These are phyloP conservation scores for Oligia fasciuncula DNA, from an alignment of 2,888 invertebrate genomes.

Conservation along the genomic window DNA sequence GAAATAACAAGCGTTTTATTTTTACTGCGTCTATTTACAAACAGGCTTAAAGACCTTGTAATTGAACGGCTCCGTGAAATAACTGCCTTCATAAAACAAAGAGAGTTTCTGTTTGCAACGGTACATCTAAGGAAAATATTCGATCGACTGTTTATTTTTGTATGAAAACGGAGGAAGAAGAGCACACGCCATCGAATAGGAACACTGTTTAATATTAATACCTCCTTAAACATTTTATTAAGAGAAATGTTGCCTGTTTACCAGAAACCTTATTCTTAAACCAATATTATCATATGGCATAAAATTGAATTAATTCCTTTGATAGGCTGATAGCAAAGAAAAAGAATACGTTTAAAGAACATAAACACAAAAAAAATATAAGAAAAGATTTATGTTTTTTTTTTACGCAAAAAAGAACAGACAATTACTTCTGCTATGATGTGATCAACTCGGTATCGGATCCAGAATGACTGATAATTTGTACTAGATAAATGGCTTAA, in stretches of 20 bases:
- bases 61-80: constrained; percentile 46
- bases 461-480: background rate
- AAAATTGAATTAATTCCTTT: background rate
- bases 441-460: background rate
- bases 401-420: too few species aligned
- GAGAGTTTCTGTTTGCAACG: constrained; percentile 27
- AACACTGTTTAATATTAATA: constrained; percentile 21
- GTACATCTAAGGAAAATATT: constrained; percentile 55
- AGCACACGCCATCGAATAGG: background rate
- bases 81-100: constrained; percentile 49
- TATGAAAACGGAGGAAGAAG: constrained; percentile 26
- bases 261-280: constrained; percentile 16
- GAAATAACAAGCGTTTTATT: constrained; percentile 54
- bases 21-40: constrained; percentile 53
- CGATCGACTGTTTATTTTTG: constrained; percentile 41
- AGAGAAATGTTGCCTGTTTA: constrained; percentile 2
- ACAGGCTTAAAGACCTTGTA: constrained; percentile 51
- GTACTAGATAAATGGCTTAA: background rate
- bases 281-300: constrained; percentile 7
- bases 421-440: background rate
- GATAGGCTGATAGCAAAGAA: background rate
- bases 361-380: too few species aligned
- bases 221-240: constrained; percentile 21
- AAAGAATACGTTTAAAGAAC: background rate
- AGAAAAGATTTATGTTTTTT: too few species aligned